Base-by-base conservation (phyloP, 2,113 vertebrate species). In the Struthidea cinerea region DNA sequence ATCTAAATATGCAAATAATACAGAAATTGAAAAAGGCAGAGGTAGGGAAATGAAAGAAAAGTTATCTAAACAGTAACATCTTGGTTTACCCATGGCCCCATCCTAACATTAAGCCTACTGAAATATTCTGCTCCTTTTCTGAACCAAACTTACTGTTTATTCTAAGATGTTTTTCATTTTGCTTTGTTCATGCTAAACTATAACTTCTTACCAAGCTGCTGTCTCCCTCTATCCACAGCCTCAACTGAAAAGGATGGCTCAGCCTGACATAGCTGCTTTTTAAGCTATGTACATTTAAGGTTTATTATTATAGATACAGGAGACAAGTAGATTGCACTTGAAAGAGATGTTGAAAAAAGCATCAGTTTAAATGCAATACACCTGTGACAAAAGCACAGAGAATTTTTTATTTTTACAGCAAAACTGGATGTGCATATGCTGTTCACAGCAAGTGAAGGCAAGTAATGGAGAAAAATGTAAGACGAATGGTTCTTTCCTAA, bases 361-460 rank as follows among this genome's bases (percentile, higher is more conserved):
- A 80, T 6, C 20, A 35, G 19, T 63, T 84, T 56, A 61, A 88
- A 64, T 15, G 20, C 41, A 78, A 59, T 7, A 60, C 30, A 85
- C 7, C 37, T 80, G 71, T 67, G 60, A 78, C n/a, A 91, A 91
- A 82, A 78, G 52, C 33, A 60, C 19, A 70, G 0, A 33, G 16
- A 63, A 32, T 26, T 63, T 67, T 60, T 61, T 39, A 47, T 71
- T 90, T 90, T 83, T 84, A 41, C 28, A 79, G 82, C 13, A 82
- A 82, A 87, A 42, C 11, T 0, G 2, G 68, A 49, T 2, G 17
- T 37, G 30, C 41, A 49, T 16, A 87, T 3, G 0, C 9, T 64
- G 37, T 47, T 78, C 68, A 76, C 23, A 96, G 67, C 49, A 82
- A 80, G 39, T 49, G 46, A 92, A 70, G 65, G 42, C 4, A 84